Evolutionary conservation across 1,140 invertebrate species (phyloP).

Genomic region (Halyomorpha halys): DNA sequence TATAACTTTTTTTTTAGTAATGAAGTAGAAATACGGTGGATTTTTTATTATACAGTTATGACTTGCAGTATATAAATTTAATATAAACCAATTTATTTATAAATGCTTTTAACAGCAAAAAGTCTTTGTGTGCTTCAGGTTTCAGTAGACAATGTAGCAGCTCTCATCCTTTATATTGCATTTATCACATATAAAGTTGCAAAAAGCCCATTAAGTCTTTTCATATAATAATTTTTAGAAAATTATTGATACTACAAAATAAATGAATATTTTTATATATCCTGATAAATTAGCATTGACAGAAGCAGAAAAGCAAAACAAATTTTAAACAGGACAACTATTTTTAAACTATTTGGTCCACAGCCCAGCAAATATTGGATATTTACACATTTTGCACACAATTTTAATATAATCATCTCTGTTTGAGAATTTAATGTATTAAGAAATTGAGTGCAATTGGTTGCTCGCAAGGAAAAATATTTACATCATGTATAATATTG

Average conservation of each 20-base stretch:
- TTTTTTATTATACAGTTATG: background rate
- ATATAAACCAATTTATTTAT: background rate
- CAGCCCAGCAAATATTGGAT: constrained; percentile 19
- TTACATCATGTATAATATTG: too few relatives aligned
- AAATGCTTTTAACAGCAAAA: constrained; percentile 1
- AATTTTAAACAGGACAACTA: constrained; percentile 16
- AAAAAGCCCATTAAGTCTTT: background rate
- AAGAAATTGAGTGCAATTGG: too few relatives aligned
- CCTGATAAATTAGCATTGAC: background rate
- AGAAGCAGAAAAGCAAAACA: constrained; percentile 2
- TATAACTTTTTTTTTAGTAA: background rate
- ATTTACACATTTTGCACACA: background rate
- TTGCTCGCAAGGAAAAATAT: too few relatives aligned
- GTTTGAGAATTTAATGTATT: too few relatives aligned
- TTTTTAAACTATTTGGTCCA: constrained; percentile 20
- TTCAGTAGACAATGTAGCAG: constrained; percentile 7
- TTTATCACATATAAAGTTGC: background rate
- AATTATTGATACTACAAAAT: background rate
- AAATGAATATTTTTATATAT: background rate
- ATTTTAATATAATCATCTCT: too few relatives aligned
- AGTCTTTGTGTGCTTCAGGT: background rate
- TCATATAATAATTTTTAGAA: background rate
- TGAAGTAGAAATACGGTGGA: background rate
- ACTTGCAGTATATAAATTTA: background rate
- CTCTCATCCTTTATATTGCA: constrained; percentile 1